Evolutionary conservation across 1,140 invertebrate species (phyloP).

Genomic region (Antheraea mylitta): DNA sequence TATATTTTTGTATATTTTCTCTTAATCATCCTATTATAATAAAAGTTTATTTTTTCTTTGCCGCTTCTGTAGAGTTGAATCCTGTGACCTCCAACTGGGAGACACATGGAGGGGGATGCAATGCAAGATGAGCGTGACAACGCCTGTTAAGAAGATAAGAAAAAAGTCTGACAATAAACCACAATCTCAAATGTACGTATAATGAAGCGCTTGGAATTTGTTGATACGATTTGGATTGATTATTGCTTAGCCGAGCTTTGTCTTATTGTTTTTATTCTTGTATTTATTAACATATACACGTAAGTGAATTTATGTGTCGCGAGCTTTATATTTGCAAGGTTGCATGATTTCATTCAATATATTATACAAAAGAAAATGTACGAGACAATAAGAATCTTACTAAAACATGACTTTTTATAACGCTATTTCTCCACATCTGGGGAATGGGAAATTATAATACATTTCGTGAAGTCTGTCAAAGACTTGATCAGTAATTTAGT

Average conservation of each 20-base stretch:
- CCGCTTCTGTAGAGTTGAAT: conserved; percentile 84
- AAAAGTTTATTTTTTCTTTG: conserved; percentile 66
- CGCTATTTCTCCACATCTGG: background rate
- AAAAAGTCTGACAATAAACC: conserved; percentile 91
- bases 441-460: too few relatives aligned
- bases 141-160: conserved; percentile 87
- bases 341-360: background rate
- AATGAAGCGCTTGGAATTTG: conserved; percentile 21
- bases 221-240: background rate
- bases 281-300: background rate
- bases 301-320: background rate
- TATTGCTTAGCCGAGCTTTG: background rate
- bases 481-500: too few relatives aligned
- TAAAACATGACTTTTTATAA: background rate
- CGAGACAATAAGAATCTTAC: background rate
- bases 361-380: background rate
- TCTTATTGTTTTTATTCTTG: background rate
- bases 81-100: conserved; percentile 90
- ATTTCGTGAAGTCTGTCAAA: too few relatives aligned
- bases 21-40: conserved; percentile 39
- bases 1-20: conserved; percentile 21
- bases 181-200: conserved; percentile 89
- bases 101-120: conserved; percentile 82
- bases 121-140: conserved; percentile 91
- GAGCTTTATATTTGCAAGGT: background rate